Evolutionary conservation across 2,888 invertebrate species (phyloP), one percentile per base, ranked within the genome.

Genomic region (Harpalus rubripes): DNA sequence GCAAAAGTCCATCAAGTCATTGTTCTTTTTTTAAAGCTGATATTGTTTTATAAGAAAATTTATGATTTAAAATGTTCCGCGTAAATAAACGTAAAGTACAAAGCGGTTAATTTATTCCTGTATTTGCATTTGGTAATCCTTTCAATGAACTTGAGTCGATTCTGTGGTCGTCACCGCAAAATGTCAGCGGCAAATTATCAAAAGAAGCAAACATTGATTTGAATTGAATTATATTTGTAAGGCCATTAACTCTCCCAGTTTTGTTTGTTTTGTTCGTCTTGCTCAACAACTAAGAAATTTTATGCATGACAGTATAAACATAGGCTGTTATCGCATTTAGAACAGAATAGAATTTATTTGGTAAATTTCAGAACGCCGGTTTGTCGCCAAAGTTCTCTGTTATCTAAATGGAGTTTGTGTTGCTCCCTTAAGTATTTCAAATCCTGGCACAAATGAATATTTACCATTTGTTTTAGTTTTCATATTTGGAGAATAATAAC

Each of bases 341-440:
- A 58, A 52, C 78, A 78, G 78, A 78, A 78, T 78, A 78, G 78
- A 78, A 78, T 78, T 78, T 78, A 78, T 78, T 78, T 78, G 58
- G 78, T 56, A 32, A 78, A 78, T 78, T 78, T 56, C 68, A 6
- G 32, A 15, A 12, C 68, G 68, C 10, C 26, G 63, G 63, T 63
- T 63, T 22, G 63, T 74, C 74, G 74, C 56, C 76, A 58, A 78
- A 78, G 22, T 78, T 78, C 78, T 79, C 26, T 16, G 68, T 68
- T 68, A 68, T 68, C 68, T 68, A 68, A 68, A 68, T 68, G 68
- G 68, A 68, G 68, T 68, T 68, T 68, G 68, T 68, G 68, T 68
- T 68, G 68, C 68, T 68, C 68, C 68, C 41, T 68, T 68, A 68
- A 68, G 68, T 41, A 41, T 7, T 68, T n/a, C 39, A 68, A 68